Conservation (phyloP, 2,888 invertebrate genomes). For the Lochmaea capreae region DNA sequence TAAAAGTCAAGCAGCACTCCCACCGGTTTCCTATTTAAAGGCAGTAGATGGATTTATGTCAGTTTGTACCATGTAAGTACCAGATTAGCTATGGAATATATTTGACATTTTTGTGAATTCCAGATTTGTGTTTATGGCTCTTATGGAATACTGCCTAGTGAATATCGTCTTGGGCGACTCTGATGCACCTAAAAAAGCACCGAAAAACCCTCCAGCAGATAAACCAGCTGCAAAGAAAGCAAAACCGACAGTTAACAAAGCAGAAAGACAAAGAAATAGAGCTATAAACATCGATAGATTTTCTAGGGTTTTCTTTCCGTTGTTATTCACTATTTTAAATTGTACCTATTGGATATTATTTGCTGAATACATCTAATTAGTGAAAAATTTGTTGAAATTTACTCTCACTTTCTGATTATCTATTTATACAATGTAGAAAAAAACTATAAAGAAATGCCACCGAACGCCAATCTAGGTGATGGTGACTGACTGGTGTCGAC, state of each 20-base stretch:
- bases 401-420: neutral
- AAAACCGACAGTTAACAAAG: slow-evolving; percentile 63
- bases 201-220: slow-evolving; percentile 65
- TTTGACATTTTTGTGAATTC: slow-evolving; percentile 34
- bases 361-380: slow-evolving; percentile 74
- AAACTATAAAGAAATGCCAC: no score
- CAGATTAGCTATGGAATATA: neutral
- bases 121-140: slow-evolving; percentile 91
- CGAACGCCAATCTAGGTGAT: no score
- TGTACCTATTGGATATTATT: slow-evolving; percentile 80
- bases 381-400: neutral
- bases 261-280: slow-evolving; percentile 72
- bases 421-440: neutral
- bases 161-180: slow-evolving; percentile 86
- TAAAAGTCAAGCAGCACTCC: slow-evolving; percentile 91
- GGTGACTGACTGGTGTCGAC: no score
- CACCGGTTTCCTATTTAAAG: slow-evolving; percentile 93
- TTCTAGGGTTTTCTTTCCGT: slow-evolving; percentile 78
- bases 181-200: slow-evolving; percentile 70
- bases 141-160: slow-evolving; percentile 93
- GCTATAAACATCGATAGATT: slow-evolving; percentile 79
- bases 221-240: slow-evolving; percentile 60
- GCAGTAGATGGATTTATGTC: slow-evolving; percentile 95
- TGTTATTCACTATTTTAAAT: slow-evolving; percentile 76
- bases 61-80: slow-evolving; percentile 83